Conservation (phyloP, 2,888 invertebrate genomes). For the Athripsodes cinereus region DNA sequence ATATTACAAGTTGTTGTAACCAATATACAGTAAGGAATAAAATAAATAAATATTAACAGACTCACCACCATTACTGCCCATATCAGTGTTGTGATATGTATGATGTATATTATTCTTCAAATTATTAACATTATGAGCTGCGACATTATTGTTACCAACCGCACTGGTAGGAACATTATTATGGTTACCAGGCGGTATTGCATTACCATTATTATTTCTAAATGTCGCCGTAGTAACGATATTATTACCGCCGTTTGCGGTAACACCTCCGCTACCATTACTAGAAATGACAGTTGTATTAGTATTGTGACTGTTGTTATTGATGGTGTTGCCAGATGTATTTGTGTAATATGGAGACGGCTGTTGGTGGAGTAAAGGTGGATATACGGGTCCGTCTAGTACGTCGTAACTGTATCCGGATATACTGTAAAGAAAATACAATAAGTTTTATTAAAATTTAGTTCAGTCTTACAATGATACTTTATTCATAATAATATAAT, state of each 20-base stretch:
- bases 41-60: background rate
- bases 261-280: too few species aligned
- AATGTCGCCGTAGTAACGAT: background rate
- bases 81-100: background rate
- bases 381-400: slow-evolving; percentile 19
- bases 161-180: background rate
- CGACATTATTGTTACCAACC: too few species aligned
- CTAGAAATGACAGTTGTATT: background rate
- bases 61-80: background rate
- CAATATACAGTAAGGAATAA: too few species aligned
- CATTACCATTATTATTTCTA: background rate
- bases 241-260: background rate
- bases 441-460: too few species aligned
- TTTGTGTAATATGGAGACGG: background rate
- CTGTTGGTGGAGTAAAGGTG: slow-evolving; percentile 4
- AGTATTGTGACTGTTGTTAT: background rate
- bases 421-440: background rate
- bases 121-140: too few species aligned
- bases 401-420: slow-evolving; percentile 18
- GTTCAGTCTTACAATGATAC: too few species aligned
- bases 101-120: background rate
- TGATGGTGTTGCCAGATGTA: background rate
- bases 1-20: too few species aligned
- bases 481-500: background rate
- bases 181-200: background rate